These are phyloP conservation scores for Erebia aethiops DNA, from an alignment of 2,888 invertebrate species.

Conservation along the genomic window DNA sequence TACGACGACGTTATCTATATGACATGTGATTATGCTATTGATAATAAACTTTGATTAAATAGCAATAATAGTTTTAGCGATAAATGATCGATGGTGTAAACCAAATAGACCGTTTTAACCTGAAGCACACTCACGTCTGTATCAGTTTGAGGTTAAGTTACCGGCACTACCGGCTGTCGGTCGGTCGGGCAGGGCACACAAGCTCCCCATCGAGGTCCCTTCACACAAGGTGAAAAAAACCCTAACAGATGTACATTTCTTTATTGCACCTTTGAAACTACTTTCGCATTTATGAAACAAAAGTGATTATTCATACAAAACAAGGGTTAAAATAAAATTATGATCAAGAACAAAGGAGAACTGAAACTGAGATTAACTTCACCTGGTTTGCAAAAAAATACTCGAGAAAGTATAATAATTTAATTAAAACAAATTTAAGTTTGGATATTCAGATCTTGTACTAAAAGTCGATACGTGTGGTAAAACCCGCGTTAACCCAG, in stretches of 20 bases:
- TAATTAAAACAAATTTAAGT: background rate
- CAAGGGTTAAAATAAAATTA: background rate
- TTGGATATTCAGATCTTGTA: background rate
- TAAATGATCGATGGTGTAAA: constrained; percentile 40
- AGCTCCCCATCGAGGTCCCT: constrained; percentile 56
- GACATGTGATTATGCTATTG: constrained; percentile 5
- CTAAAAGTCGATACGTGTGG: constrained; percentile 35
- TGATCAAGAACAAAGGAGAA: background rate
- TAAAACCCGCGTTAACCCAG: constrained; percentile 60
- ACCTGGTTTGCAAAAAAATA: background rate
- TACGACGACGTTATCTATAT: constrained; percentile 11
- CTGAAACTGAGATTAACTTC: background rate
- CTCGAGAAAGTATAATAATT: background rate
- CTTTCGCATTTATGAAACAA: constrained; percentile 11
- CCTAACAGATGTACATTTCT: constrained; percentile 39
- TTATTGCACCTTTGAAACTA: constrained; percentile 24
- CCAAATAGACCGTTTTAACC: constrained; percentile 68
- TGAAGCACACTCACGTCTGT: constrained; percentile 78
- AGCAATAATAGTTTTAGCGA: constrained; percentile 12
- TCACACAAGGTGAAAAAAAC: constrained; percentile 63
- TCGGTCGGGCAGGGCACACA: constrained; percentile 63
- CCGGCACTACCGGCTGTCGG: constrained; percentile 76
- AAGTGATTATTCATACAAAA: constrained; percentile 3
- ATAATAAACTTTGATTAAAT: constrained; percentile 23
- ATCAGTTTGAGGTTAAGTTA: constrained; percentile 82